Conservation (phyloP, 1,140 invertebrate genomes). For the Drosophila kanapiae region DNA sequence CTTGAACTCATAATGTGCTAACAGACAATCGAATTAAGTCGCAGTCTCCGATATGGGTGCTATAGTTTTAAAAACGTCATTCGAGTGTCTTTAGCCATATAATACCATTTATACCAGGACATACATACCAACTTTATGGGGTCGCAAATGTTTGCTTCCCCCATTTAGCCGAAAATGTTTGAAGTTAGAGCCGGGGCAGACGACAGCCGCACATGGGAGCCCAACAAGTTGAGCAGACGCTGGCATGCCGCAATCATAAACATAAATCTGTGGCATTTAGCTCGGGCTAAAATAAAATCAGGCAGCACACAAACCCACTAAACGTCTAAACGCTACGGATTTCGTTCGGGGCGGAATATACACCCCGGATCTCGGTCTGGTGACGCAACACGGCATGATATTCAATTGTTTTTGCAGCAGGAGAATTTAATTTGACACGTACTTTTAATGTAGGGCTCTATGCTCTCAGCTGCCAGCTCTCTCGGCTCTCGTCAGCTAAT, state of each 20-base stretch:
- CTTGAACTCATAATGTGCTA: background rate
- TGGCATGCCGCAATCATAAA: constrained; percentile 53
- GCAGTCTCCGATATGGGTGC: background rate
- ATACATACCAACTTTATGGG: constrained; percentile 1
- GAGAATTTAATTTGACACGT: constrained; percentile 83
- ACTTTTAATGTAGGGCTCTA: constrained; percentile 74
- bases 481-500: constrained; percentile 58
- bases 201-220: background rate
- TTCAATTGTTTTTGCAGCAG: constrained; percentile 79
- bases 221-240: constrained; percentile 31
- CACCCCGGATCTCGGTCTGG: constrained; percentile 15
- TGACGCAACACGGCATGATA: constrained; percentile 73
- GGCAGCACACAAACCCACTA: constrained; percentile 49
- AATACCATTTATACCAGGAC: background rate
- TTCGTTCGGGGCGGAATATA: constrained; percentile 35
- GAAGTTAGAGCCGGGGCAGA: constrained; percentile 5
- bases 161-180: constrained; percentile 12
- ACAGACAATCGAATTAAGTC: background rate
- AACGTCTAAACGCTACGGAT: constrained; percentile 54
- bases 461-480: constrained; percentile 18
- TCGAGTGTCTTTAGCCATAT: background rate
- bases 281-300: constrained; percentile 60
- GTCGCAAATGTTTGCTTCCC: constrained; percentile 2
- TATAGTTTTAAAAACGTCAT: constrained; percentile 4
- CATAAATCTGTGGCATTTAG: constrained; percentile 76